Base-by-base conservation (phyloP, 1,140 invertebrate genomes). In the Bacillus rossius region DNA sequence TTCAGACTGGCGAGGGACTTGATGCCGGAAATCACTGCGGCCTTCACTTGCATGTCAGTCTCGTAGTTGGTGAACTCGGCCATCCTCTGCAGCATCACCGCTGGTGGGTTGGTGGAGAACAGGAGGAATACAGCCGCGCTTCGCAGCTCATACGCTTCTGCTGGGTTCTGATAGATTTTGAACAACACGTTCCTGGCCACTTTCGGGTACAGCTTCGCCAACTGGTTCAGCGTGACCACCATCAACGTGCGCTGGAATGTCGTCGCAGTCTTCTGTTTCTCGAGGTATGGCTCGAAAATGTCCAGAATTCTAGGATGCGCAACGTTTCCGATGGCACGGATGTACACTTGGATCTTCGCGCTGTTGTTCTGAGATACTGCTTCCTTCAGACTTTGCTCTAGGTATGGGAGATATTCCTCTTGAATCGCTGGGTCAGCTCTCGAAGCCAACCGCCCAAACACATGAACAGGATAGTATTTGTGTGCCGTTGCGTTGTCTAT, bases 31-130 rank as follows among this genome's bases (percentile, higher is more conserved):
- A 83, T 81, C 8, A 88, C 77, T 2, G 77, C 78, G 41, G 82
- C 75, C 55, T 78, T 81, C 0, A 89, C 84, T 25, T 86, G 77
- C 22, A 76, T 71, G 64, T 76, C 81, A 0, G 71, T 71, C 63
- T 89, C 86, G 34, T 75, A 68, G 56, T 85, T 79, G 2, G 85
- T 88, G 67, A 79, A 81, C 61, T 81, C 65, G 43, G 86, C 86
- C 79, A 89, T 85, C 40, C 77, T 73, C 70, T 84, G 81, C 62
- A 88, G 78, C 77, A 86, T 84, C 7, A 67, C 69, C 16, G 72
- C 65, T 1, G 83, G 75, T 14, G 86, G 85, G 40, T 79, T 71
- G 29, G 79, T 76, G 42, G 72, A 75, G 70, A 87, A 80, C 26
- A 82, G 48, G n/a, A 77, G 70, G 25, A 75, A 77, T 10, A 86